These are phyloP conservation scores for Marisa cornuarietis DNA, from an alignment of 1,140 invertebrate genomes.

Conservation along the genomic window DNA sequence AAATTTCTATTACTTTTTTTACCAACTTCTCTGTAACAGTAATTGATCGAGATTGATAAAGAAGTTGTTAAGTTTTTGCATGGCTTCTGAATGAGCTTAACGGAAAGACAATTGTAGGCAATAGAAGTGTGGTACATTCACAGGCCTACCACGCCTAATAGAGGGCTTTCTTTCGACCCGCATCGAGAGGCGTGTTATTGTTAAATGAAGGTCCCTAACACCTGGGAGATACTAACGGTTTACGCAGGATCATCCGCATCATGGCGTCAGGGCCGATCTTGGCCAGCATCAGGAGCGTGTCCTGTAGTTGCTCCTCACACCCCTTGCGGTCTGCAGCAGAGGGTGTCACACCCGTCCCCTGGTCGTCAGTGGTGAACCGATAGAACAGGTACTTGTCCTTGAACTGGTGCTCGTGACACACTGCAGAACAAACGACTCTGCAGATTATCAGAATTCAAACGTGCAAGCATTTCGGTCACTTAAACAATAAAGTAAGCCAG, in stretches of 20 bases:
- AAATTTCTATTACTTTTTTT: no score
- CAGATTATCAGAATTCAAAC: no score
- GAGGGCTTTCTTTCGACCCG: no score
- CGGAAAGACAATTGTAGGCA: neutral
- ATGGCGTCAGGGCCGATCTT: constrained; percentile 80
- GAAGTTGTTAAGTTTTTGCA: no score
- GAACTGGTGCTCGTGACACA: constrained; percentile 83
- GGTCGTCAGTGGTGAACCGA: constrained; percentile 80
- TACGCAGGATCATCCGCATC: constrained; percentile 82
- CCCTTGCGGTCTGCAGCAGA: constrained; percentile 49
- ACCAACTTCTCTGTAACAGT: no score
- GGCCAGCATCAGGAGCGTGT: constrained; percentile 74
- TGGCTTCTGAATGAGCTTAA: no score
- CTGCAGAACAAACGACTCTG: constrained; percentile 54
- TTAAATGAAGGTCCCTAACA: neutral
- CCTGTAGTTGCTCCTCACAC: constrained; percentile 73
- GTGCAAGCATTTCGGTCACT: no score
- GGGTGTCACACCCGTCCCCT: constrained; percentile 70
- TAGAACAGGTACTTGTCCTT: constrained; percentile 87
- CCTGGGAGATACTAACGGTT: constrained; percentile 73
- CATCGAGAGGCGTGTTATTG: neutral
- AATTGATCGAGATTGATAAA: no score
- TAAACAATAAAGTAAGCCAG: no score
- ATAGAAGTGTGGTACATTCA: no score
- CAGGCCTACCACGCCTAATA: neutral